Percentiles rank a stretch among this genome's conserved stretches.
Conservation (phyloP, 2,888 invertebrate species). For the Lasiommata megera region DNA sequence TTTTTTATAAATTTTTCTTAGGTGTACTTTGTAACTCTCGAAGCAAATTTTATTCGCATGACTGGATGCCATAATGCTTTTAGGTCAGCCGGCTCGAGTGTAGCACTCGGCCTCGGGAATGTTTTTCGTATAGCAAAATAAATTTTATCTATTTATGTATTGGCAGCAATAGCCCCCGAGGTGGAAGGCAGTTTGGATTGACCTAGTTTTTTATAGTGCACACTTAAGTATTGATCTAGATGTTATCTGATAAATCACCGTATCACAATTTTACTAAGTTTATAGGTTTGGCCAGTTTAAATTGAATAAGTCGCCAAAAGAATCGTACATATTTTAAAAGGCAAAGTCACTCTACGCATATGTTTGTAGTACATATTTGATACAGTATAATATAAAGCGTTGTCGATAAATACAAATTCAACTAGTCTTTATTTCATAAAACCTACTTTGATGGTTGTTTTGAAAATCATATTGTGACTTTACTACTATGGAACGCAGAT, state of each 20-base stretch:
- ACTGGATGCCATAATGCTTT: constrained; percentile 26
- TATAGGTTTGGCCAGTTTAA: too few species aligned
- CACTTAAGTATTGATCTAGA: background rate
- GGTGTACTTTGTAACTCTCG: constrained; percentile 14
- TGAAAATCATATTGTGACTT: too few species aligned
- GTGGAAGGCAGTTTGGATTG: background rate
- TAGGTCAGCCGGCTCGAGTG: constrained; percentile 23
- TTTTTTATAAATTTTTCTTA: background rate
- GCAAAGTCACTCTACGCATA: too few species aligned
- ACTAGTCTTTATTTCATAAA: too few species aligned
- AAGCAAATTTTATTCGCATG: constrained; percentile 28
- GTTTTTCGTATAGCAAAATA: constrained; percentile 20
- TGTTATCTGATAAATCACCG: background rate
- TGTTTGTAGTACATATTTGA: too few species aligned
- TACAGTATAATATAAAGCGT: too few species aligned
- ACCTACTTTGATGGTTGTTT: too few species aligned
- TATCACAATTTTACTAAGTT: too few species aligned
- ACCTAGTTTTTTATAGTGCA: constrained; percentile 1
- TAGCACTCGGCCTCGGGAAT: constrained; percentile 20
- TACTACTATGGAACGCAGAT: too few species aligned
- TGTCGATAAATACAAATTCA: too few species aligned
- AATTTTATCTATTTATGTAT: constrained; percentile 15
- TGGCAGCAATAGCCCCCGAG: background rate
- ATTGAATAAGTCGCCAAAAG: too few species aligned
- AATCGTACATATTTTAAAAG: too few species aligned